Evolutionary conservation across 37 sponge, comb jelly and placozoan genomes (phyloP).

Genomic region (Mnemiopsis leidyi): DNA sequence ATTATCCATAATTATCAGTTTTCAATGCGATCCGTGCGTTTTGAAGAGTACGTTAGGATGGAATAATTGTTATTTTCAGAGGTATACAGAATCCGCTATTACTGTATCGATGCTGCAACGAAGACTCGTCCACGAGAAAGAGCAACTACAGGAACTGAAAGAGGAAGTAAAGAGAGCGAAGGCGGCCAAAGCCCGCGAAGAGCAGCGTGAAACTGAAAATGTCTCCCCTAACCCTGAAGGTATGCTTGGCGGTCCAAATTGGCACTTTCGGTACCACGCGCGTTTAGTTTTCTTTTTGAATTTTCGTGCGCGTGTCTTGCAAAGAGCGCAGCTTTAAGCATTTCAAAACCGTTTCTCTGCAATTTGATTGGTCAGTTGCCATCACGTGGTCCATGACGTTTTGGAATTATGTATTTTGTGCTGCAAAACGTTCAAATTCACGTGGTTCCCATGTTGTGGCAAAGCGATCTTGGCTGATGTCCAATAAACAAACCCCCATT

Average conservation of each 20-base stretch:
- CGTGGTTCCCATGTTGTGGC: slow-evolving; percentile 7
- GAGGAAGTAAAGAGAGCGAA: background rate
- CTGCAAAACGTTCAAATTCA: slow-evolving; percentile 22
- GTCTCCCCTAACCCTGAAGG: slow-evolving; percentile 2
- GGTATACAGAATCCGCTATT: background rate
- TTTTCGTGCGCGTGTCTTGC: slow-evolving; percentile 8
- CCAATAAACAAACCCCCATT: background rate
- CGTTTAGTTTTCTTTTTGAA: background rate
- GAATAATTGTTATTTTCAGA: background rate
- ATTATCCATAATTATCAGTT: too few relatives aligned
- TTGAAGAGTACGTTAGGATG: too few relatives aligned
- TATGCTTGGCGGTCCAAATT: background rate
- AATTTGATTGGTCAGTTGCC: background rate
- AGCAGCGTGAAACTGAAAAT: background rate
- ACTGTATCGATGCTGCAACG: background rate
- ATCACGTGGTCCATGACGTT: slow-evolving; percentile 34
- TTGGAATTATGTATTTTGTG: background rate
- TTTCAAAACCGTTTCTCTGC: background rate
- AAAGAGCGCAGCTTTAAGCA: background rate
- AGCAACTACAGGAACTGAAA: background rate
- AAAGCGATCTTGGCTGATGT: background rate
- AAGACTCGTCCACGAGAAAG: background rate
- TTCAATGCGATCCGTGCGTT: too few relatives aligned
- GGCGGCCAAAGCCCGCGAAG: background rate
- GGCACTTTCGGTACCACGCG: background rate